Conservation (phyloP, 1,140 invertebrate genomes). For the Platyscapa corneri region DNA sequence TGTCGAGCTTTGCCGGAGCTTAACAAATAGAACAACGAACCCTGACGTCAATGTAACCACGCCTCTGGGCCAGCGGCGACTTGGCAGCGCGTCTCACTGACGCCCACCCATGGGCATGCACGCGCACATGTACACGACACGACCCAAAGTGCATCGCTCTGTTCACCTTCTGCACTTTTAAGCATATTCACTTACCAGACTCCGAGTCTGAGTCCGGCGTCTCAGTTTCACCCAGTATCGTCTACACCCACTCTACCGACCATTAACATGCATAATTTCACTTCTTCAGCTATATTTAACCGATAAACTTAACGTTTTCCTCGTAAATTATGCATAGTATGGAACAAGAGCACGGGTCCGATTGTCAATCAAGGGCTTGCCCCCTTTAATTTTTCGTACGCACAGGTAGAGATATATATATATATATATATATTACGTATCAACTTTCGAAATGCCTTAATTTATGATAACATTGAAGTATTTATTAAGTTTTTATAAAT, state of each 20-base stretch:
- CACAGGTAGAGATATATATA: not conserved
- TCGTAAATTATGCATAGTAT: not conserved
- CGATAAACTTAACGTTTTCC: not conserved
- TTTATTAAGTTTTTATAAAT: not conserved
- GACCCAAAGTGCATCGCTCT: not conserved
- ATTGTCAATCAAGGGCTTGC: not conserved
- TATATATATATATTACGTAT: too few relatives aligned
- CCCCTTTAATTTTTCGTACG: not conserved
- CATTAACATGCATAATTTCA: slow-evolving; percentile 56
- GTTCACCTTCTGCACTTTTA: slow-evolving; percentile 67
- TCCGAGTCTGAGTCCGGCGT: not conserved
- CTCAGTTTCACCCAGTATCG: not conserved
- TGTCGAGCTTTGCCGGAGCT: slow-evolving; percentile 46
- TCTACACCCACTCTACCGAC: slow-evolving; percentile 54
- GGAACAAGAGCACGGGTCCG: not conserved
- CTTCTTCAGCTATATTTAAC: slow-evolving; percentile 19
- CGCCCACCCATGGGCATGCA: not conserved
- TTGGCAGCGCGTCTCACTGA: not conserved
- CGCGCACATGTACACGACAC: not conserved
- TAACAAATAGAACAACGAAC: slow-evolving; percentile 65
- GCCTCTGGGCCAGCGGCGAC: slow-evolving; percentile 53
- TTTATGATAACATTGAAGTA: not conserved
- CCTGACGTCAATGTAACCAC: slow-evolving; percentile 69
- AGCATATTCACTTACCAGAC: slow-evolving; percentile 63
- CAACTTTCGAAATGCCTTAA: too few relatives aligned